Base-by-base conservation (phyloP, 2,888 invertebrate genomes). In the Priocnemis perturbator region DNA sequence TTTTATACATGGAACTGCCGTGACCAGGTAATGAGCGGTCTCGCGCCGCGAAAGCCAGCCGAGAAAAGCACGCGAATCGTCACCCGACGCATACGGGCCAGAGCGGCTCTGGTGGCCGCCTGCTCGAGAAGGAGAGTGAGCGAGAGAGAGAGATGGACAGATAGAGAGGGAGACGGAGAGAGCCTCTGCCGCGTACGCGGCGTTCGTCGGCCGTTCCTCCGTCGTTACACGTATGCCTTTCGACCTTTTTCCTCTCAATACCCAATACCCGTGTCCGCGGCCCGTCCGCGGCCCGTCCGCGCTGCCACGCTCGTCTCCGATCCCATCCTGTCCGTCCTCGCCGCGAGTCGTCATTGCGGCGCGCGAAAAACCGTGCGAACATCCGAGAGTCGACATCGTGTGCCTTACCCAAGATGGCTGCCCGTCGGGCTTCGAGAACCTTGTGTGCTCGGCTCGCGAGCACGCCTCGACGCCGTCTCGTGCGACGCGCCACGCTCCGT, bases 351-450 rank as follows among this genome's bases (percentile, higher is more conserved):
- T 61, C 44, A 30, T 58, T 30, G 37, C 48, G 55, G 53, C 65
- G 67, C 69, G 73, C 67, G 68, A 69, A 74, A 70, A 69, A 57
- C 66, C 63, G 50, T 69, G 57, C 71, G 70, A 68, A 76, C 73
- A 53, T 23, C 45, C 64, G 73, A 68, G 71, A 66, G 62, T 67
- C 71, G 74, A 55, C 63, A n/a, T n/a, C 71, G 78, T 74, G 71
- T n/a, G n/a, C 73, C 76, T 11, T 78, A 78, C 74, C 77, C 87
- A 87, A 87, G 82, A 87, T 87, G 87, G 87, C 87, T 86, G 84
- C 87, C 85, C 85, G 85, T 81, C 86, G 84, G 81, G 83, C 77
- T 78, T 82, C 81, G 80, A 83, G 81, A 82, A 81, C 71, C 71
- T 80, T 77, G 76, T 66, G 57, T 70, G 50, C 19, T 59, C 50